Base-by-base conservation (phyloP, 2,888 invertebrate genomes). In the Plagodis pulveraria region DNA sequence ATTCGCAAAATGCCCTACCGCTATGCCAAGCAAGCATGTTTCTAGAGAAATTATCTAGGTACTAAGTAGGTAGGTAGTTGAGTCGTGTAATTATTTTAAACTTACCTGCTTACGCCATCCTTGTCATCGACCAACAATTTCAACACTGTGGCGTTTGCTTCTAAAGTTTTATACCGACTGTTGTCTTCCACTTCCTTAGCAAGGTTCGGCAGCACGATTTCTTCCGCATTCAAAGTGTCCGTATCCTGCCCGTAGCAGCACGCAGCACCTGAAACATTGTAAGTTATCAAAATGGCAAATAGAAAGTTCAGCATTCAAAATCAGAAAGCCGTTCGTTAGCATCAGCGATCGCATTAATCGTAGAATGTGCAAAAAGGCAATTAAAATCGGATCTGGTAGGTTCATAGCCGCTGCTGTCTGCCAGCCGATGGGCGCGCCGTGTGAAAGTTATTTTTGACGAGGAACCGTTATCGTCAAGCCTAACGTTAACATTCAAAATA, bases 141-240 rank as follows among this genome's bases (percentile, higher is more conserved):
- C 9, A 92, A 69, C 34, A 93, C 81, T 0, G 93, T 91, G 4
- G 87, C 89, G 65, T 93, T 93, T 8, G 90, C 92, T 67, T 91
- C 89, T 56, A 92, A 69, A 33, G 92, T 92, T 68, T 92, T 93
- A 74, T 93, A 93, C 49, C 91, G 83, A 61, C 91, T 90, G 76
- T 91, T 93, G 70, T 93, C 93, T 72, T 92, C 90, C 2, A 88
- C 87, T 70, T 91, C 91, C 64, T 81, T 85, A 8, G 82, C 73
- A 5, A 91, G 77, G 54, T 80, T 87, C n/a, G 87, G 83, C 47
- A 84, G 69, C 0, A 81, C 77, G 41, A 67, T 80, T 58, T 83
- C 83, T 59, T 78, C 76, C 34, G 68, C 63, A 49, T 66, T 74
- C 51, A 67, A 68, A 63, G 62, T 73, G 63, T 70, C 64, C 7